phyloP scores from a whole-genome alignment of 1,140 invertebrate genomes.

The Drosophila ficusphila region DNA sequence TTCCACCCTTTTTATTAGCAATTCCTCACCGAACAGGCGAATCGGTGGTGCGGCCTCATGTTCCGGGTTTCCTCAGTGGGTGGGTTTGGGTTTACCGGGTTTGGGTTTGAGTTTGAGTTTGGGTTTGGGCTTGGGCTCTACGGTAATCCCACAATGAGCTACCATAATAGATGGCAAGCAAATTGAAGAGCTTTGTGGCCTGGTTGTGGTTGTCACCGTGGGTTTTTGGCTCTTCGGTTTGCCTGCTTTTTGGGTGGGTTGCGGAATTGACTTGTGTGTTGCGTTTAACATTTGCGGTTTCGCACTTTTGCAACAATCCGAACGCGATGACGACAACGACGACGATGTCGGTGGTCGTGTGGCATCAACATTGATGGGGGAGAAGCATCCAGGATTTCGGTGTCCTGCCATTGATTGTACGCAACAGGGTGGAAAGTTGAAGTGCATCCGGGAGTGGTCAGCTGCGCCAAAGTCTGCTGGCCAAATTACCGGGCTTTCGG shows the following conservation, averaged over 20 bases:
- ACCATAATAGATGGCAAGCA: conserved; percentile 83
- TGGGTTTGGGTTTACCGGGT: conserved; percentile 8
- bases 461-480: conserved; percentile 39
- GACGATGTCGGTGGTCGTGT: conserved; percentile 31
- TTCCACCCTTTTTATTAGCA: conserved; percentile 83
- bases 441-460: conserved; percentile 81
- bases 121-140: conserved; percentile 26
- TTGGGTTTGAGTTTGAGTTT: conserved; percentile 6
- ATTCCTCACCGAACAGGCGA: conserved; percentile 53
- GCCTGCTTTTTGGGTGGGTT: conserved; percentile 14
- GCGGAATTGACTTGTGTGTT: conserved; percentile 77
- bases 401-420: conserved; percentile 60
- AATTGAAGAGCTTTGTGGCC: conserved; percentile 83
- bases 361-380: conserved; percentile 10
- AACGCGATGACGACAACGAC: conserved; percentile 32
- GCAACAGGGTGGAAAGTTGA: conserved; percentile 84
- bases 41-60: conserved; percentile 33
- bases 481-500: conserved; percentile 42
- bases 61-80: not conserved
- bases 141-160: conserved; percentile 83
- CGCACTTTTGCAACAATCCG: conserved; percentile 82
- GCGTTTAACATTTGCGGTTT: conserved; percentile 84
- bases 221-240: conserved; percentile 47
- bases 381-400: conserved; percentile 5
- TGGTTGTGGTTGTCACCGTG: conserved; percentile 68